Conservation (phyloP, 2,888 invertebrate genomes). For the Augiades crinisus region DNA sequence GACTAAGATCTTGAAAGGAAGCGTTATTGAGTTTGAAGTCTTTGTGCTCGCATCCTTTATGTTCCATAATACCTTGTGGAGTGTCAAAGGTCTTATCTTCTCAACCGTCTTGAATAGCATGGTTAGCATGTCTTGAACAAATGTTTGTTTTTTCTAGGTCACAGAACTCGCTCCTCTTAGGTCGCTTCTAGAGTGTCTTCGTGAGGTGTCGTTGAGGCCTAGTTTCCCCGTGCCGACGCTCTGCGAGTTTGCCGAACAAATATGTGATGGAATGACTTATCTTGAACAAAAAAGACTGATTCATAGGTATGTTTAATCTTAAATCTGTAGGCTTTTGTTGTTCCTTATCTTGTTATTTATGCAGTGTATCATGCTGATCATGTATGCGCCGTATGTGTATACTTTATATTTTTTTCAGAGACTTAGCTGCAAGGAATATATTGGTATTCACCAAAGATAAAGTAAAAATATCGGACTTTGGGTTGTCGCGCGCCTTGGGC, state of each 20-base stretch:
- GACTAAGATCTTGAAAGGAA: too few species aligned
- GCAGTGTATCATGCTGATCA: constrained; percentile 31
- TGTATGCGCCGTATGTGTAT: neutral
- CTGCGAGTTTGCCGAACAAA: constrained; percentile 97
- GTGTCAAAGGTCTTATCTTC: too few species aligned
- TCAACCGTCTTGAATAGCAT: too few species aligned
- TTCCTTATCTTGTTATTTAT: neutral
- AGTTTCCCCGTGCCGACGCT: constrained; percentile 95
- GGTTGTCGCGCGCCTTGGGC: constrained; percentile 96
- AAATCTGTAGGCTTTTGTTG: neutral
- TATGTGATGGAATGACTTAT: constrained; percentile 99
- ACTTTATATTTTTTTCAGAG: constrained; percentile 77
- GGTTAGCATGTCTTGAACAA: too few species aligned
- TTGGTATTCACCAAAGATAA: constrained; percentile 97
- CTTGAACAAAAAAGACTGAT: constrained; percentile 97
- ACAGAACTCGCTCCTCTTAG: constrained; percentile 98
- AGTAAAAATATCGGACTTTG: constrained; percentile 99
- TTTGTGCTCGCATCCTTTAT: too few species aligned
- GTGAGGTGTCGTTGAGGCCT: constrained; percentile 94
- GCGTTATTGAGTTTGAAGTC: too few species aligned
- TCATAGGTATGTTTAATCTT: constrained; percentile 84
- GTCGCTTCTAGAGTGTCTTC: constrained; percentile 96
- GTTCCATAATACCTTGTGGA: too few species aligned
- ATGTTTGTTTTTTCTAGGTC: constrained; percentile 84
- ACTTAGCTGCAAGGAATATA: constrained; percentile 98